Percentiles rank a stretch among this genome's conserved stretches.
Conservation (phyloP, 2,797 vertebrate genomes). For the Tympanoctomys barrerae region DNA sequence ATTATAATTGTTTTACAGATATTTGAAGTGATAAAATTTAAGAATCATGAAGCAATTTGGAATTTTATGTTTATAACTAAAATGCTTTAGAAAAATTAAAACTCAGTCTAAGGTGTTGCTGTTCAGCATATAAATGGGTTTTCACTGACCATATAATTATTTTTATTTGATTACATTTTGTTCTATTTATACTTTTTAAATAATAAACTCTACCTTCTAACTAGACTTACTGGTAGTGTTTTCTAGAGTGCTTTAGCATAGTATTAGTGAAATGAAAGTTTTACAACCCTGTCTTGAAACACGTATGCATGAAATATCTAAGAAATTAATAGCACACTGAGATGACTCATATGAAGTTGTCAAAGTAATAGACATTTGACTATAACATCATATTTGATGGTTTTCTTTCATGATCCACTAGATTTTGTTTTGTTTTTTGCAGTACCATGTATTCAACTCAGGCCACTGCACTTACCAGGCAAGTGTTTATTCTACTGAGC, state of each 20-base stretch:
- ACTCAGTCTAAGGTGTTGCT: not conserved
- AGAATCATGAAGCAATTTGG: not conserved
- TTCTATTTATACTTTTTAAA: slow-evolving; percentile 51
- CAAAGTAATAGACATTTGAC: slow-evolving; percentile 23
- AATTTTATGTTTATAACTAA: slow-evolving; percentile 3
- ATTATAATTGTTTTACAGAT: not conserved
- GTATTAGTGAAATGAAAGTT: slow-evolving; percentile 58
- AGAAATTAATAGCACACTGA: slow-evolving; percentile 59
- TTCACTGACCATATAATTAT: slow-evolving; percentile 33
- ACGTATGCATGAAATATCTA: slow-evolving; percentile 37
- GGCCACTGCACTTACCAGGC: no score
- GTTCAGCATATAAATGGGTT: not conserved
- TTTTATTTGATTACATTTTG: slow-evolving; percentile 37
- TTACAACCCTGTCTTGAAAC: slow-evolving; percentile 37
- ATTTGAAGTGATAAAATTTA: slow-evolving; percentile 28
- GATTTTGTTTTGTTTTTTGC: no score
- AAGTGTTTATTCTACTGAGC: no score
- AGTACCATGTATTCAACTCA: no score
- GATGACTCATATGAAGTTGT: slow-evolving; percentile 57
- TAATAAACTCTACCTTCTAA: slow-evolving; percentile 55
- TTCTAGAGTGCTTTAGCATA: slow-evolving; percentile 43
- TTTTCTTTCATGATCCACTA: slow-evolving; percentile 36
- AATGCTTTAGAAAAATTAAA: slow-evolving; percentile 10
- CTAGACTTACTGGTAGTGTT: slow-evolving; percentile 42
- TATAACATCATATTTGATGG: not conserved